A percentile compares a stretch with the other conserved stretches of the same genome.
Evolutionary conservation across 2,797 vertebrate species (phyloP).

Genomic region (Sebastiscus albofasciatus): DNA sequence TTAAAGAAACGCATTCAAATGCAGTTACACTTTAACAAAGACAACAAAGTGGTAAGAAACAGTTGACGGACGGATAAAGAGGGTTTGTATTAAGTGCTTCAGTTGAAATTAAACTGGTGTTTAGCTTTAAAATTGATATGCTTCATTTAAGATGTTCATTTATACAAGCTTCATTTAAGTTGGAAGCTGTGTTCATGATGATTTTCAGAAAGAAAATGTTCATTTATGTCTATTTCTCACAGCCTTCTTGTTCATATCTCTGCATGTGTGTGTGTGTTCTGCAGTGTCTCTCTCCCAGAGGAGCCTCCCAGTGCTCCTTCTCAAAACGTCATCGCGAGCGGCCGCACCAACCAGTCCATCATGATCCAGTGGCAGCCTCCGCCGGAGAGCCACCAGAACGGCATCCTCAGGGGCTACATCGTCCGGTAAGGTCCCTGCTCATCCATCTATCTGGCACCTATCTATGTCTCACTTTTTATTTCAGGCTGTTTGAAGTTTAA

Average conservation of each 20-base stretch:
- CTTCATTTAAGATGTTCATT: no score
- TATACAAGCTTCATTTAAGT: no score
- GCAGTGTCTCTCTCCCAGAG: slow-evolving; percentile 92
- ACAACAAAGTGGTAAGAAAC: no score
- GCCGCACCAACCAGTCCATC: slow-evolving; percentile 98
- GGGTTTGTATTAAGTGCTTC: neutral
- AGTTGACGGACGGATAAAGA: neutral
- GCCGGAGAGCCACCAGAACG: slow-evolving; percentile 95
- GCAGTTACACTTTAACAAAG: no score
- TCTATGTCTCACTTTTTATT: neutral
- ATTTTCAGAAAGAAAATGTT: neutral
- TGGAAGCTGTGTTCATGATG: neutral
- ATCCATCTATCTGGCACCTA: neutral
- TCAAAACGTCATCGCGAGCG: slow-evolving; percentile 95
- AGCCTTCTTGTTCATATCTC: neutral
- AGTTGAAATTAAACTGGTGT: fast-evolving
- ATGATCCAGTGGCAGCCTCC: slow-evolving; percentile 99
- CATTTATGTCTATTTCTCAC: neutral
- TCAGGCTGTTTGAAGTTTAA: neutral
- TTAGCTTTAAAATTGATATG: no score
- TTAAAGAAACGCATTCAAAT: no score
- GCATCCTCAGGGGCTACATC: slow-evolving; percentile 91
- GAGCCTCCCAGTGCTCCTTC: slow-evolving; percentile 94
- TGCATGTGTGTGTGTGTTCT: slow-evolving; percentile 57
- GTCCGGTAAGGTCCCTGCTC: slow-evolving; percentile 83